Conservation (phyloP, 2,113 vertebrate genomes). For the Bothrops jararaca region DNA sequence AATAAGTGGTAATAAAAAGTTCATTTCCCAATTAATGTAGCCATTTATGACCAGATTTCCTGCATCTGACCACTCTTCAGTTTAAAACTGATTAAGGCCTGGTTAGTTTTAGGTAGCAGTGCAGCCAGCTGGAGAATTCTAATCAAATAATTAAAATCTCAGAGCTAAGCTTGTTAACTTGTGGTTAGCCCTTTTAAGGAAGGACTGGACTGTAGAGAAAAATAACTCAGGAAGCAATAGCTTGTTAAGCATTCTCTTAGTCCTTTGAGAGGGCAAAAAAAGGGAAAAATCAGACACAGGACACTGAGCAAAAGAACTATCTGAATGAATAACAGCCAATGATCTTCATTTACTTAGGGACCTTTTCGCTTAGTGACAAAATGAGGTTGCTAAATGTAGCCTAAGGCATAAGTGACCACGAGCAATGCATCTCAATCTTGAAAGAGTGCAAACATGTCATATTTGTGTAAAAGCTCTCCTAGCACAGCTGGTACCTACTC, state of each 20-base stretch:
- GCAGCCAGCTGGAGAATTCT: background rate
- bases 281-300: background rate
- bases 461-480: background rate
- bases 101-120: background rate
- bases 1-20: background rate
- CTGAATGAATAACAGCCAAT: background rate
- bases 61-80: background rate
- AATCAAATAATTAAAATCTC: background rate
- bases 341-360: background rate
- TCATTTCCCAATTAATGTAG: background rate
- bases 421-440: background rate
- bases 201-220: background rate
- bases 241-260: background rate
- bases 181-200: background rate
- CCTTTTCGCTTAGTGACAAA: background rate
- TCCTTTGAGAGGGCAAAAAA: background rate
- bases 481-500: background rate
- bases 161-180: background rate
- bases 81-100: background rate
- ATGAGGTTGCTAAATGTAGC: background rate
- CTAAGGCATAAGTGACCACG: background rate
- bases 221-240: background rate
- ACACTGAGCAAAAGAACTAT: background rate
- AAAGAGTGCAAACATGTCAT: background rate
- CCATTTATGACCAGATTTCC: background rate